Evolutionary conservation across 2,888 invertebrate species (phyloP), one percentile per base, ranked within the genome.

Genomic region (Platycnemis pennipes): DNA sequence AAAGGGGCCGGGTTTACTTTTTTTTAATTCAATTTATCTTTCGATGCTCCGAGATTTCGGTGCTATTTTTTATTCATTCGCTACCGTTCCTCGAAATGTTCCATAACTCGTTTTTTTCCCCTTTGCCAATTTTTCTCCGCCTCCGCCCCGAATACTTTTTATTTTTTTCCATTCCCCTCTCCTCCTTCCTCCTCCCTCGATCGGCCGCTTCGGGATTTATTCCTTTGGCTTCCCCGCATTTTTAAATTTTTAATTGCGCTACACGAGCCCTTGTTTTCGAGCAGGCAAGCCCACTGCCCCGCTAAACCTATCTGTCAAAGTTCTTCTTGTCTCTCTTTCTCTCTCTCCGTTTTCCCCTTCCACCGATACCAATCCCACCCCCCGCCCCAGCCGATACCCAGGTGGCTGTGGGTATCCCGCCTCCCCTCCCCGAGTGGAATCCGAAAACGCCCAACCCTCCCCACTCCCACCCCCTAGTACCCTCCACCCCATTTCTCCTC

Each of bases 81-180:
- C 77, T 77, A 77, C 77, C 77, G 77, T 77, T 77, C 77, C 77
- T 77, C 77, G 77, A 77, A 77, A 77, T 77, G 77, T 77, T 77
- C 77, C 77, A 77, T 77, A 77, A 77, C 77, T 77, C 77, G 77
- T 77, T 77, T 77, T 77, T 77, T 77, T 37, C 37, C 63, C 37
- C 77, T 77, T 77, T 37, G 77, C 77, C 77, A 77, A 77, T 77
- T 77, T 77, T 77, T 77, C 77, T 77, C 77, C 77, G 77, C 37
- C 77, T 37, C 37, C 37, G 19, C 37, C 26, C 13, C 0, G 77
- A 69, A 69, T 31, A 31, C n/a, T 63, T 77, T 16, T 77, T 77
- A 13, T 11, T 11, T 77, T 11, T 37, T 77, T 77, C 37, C 77
- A 22, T 8, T 11, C 37, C 77, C 1, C n/a, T 26, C 63, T 13